A percentile compares a stretch with the other conserved stretches of the same genome.
Conservation (phyloP, 2,888 invertebrate genomes). For the Chalcis sispes region DNA sequence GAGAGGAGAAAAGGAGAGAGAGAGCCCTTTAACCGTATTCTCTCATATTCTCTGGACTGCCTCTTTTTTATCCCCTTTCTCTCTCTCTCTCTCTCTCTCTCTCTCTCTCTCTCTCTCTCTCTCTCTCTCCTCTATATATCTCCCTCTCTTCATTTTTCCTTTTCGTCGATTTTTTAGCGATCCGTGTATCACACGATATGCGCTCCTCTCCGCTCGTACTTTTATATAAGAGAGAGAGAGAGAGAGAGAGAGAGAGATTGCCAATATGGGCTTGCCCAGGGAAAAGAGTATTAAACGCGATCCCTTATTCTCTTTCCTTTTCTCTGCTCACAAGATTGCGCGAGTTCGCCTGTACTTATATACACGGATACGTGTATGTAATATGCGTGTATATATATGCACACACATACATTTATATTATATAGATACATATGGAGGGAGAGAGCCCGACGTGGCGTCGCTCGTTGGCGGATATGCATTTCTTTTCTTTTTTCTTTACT, state of each 20-base stretch:
- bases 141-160: conserved; percentile 22
- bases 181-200: conserved; percentile 24
- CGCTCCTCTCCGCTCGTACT: too few relatives aligned
- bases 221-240: conserved; percentile 6
- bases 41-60: conserved; percentile 39
- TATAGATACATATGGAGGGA: conserved; percentile 2
- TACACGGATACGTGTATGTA: not conserved
- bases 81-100: conserved; percentile 34
- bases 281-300: conserved; percentile 40
- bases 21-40: conserved; percentile 35
- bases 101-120: conserved; percentile 18
- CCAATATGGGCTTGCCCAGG: conserved; percentile 43
- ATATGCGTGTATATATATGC: not conserved
- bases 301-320: not conserved
- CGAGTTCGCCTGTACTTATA: conserved; percentile 13
- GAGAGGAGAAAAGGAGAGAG: conserved; percentile 42
- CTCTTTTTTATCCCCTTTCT: conserved; percentile 4
- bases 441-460: not conserved
- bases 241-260: conserved; percentile 23
- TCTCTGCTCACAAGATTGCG: conserved; percentile 15
- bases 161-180: conserved; percentile 30
- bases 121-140: too few relatives aligned
- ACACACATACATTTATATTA: too few relatives aligned
- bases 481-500: not conserved
- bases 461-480: not conserved